Evolutionary conservation across 2,797 vertebrate species (phyloP), one percentile per base, ranked within the genome.

Genomic region (Clarias laeviceps): DNA sequence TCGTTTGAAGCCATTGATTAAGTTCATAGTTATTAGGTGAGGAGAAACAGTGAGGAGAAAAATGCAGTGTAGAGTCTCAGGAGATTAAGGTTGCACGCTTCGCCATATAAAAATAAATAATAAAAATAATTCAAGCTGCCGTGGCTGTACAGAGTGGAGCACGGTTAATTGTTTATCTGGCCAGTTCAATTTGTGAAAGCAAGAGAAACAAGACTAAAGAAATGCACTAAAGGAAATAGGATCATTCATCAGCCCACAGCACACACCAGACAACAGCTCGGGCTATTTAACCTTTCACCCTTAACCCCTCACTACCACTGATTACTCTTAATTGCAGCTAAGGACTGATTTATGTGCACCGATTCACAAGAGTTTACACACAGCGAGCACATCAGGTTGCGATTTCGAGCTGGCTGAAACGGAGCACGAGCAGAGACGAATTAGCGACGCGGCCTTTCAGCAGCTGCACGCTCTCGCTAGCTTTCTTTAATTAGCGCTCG

Each of bases 291-390:
- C 87, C 86, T 72, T 68, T 81, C 83, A 76, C 83, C 83, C 50
- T 86, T 87, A 65, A 85, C 82, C 83, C 74, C 72, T 82, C 77
- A 87, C 80, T 62, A 72, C 56, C 68, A 69, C 85, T 86, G 87
- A 89, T 88, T 88, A 54, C 84, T 85, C 85, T 77, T 64, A 85
- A 84, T 65, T 82, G 82, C 73, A 80, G 84, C 76, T 85, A 84
- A 73, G 81, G 61, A 72, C 79, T 32, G 69, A 82, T 83, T 87
- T 84, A 81, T 79, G 62, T 78, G 64, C 70, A 81, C 37, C 40
- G 70, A 84, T 81, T 87, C 62, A 82, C 64, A 32, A 68, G 76
- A 79, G 82, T 83, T 87, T 87, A 84, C 76, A 83, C 82, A 83
- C 84, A 82, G 29, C 64, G 17, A 50, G 20, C 50, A 77, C 87